Base-by-base conservation (phyloP, 2,113 vertebrate species). In the Manacus vitellinus region DNA sequence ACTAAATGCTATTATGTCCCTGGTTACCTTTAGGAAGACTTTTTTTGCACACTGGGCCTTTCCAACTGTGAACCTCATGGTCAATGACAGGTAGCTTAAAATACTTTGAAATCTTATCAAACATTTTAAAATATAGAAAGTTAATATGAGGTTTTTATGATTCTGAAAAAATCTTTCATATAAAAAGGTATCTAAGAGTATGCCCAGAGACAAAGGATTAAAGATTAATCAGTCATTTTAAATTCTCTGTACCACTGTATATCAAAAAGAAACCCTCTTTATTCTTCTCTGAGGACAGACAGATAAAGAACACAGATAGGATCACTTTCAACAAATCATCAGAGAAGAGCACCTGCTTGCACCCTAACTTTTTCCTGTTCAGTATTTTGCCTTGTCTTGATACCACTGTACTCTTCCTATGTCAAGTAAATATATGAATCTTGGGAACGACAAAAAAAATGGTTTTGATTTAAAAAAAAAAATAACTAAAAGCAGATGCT, bases 401-500 rank as follows among this genome's bases (percentile, higher is more conserved):
- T 68, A 96, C 30, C 81, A 61, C 28, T 24, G 61, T 49, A 35
- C 49, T 85, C 71, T 56, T 95, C 62, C 41, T 90, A 52, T 87
- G 96, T 87, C 54, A 89, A 97, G 93, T 59, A 70, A 70, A 79
- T 89, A 95, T 21, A 93, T 43, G 35, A 84, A 94, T 84, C 61
- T 91, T 95, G 78, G 71, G 95, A 96, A 96, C 25, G 89, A 95
- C 77, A 96, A 82, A 88, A 83, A 89, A 95, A 97, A 70, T 54
- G 86, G 95, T 98, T 97, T 95, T 89, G 92, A 97, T 97, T 97
- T 95, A 41, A 95, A 97, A 96, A 93, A 39, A 96, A 93, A 93
- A 95, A 66, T 95, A 98, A 98, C 90, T 96, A 82, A 97, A 97
- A 97, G 83, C 97, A 97, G 96, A 97, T 97, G 97, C 86, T 94